phyloP scores from a whole-genome alignment of 2,113 vertebrate species.

The Columbina picui region DNA sequence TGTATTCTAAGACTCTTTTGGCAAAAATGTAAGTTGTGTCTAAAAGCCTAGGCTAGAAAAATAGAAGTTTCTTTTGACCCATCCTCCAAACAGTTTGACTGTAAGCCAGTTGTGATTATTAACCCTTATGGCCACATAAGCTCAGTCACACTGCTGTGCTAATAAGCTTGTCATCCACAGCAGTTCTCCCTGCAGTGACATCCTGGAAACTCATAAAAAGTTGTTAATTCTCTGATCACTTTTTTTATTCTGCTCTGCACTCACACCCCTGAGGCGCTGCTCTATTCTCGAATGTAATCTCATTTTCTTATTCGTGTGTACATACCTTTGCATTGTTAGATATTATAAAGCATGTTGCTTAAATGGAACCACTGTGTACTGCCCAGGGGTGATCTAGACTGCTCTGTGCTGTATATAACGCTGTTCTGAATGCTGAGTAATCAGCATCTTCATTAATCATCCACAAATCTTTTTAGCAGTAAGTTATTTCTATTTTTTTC shows the following conservation, averaged over 20 bases:
- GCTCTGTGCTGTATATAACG: neutral
- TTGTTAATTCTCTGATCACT: neutral
- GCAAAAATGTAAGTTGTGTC: neutral
- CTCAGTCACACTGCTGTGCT: neutral
- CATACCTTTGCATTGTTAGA: neutral
- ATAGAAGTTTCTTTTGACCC: neutral
- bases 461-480: neutral
- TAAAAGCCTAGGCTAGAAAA: neutral
- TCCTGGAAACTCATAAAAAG: neutral
- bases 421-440: neutral
- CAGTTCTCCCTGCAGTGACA: neutral
- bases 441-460: neutral
- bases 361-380: neutral
- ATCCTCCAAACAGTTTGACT: neutral
- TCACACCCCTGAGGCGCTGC: rapidly evolving
- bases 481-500: neutral
- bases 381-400: neutral
- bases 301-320: neutral
- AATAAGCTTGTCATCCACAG: neutral
- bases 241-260: neutral
- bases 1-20: neutral
- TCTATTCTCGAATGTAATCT: neutral
- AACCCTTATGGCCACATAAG: neutral
- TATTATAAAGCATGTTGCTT: neutral
- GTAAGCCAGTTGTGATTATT: neutral